These are phyloP conservation scores for Leptogaster cylindrica DNA, from an alignment of 2,888 invertebrate species.

Conservation along the genomic window DNA sequence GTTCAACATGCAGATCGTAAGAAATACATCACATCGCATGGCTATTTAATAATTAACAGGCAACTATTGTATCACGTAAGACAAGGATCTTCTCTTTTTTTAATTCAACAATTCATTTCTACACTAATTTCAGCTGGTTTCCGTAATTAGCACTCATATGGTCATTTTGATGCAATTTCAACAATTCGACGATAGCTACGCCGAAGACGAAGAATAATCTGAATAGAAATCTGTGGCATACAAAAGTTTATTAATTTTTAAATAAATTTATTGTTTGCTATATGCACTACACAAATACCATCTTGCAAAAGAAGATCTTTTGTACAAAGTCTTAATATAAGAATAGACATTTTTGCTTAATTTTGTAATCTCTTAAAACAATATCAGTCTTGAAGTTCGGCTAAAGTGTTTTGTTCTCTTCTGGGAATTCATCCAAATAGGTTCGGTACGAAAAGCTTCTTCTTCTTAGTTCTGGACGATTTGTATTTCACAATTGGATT, in stretches of 20 bases:
- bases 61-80: slow-evolving; percentile 42
- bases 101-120: background rate
- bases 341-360: too few relatives aligned
- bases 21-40: slow-evolving; percentile 44
- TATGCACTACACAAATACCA: too few relatives aligned
- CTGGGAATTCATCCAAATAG: slow-evolving; percentile 22
- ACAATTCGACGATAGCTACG: slow-evolving; percentile 46
- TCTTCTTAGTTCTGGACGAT: slow-evolving; percentile 26
- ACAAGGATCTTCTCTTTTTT: background rate
- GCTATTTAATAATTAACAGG: slow-evolving; percentile 44
- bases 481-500: slow-evolving; percentile 33
- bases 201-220: too few relatives aligned
- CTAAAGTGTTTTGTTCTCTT: too few relatives aligned
- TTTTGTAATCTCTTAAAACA: too few relatives aligned
- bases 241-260: too few relatives aligned
- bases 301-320: too few relatives aligned
- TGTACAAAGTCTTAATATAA: too few relatives aligned
- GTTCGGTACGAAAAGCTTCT: slow-evolving; percentile 40
- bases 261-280: too few relatives aligned
- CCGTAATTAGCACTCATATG: slow-evolving; percentile 42
- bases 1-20: slow-evolving; percentile 42
- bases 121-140: slow-evolving; percentile 31
- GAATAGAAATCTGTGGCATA: too few relatives aligned
- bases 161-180: slow-evolving; percentile 47
- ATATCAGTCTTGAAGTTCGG: too few relatives aligned